phyloP scores from a whole-genome alignment of 2,797 vertebrate species.

The Parotocinclus haroldoi region DNA sequence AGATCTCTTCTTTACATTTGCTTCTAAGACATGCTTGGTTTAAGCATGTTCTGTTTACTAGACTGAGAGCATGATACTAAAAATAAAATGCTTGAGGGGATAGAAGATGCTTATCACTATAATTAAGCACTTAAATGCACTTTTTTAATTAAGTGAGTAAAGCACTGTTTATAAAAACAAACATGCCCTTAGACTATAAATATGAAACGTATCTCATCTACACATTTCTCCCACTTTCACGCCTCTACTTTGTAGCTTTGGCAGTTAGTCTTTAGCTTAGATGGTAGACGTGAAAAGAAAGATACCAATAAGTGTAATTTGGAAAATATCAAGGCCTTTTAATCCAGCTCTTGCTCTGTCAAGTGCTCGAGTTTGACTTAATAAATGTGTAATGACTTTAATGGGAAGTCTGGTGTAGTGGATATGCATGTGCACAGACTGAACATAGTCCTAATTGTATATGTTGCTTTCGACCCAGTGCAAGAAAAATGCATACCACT shows the following conservation, averaged over 20 bases:
- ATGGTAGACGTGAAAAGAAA: not conserved
- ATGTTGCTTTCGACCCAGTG: slow-evolving; percentile 8
- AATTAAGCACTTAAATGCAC: too few species aligned
- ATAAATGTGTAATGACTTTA: slow-evolving; percentile 29
- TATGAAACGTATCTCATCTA: slow-evolving; percentile 30
- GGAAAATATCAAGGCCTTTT: slow-evolving; percentile 20
- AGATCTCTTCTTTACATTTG: too few species aligned
- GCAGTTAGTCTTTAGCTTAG: slow-evolving; percentile 22
- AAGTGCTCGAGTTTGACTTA: slow-evolving; percentile 10
- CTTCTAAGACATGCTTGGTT: too few species aligned
- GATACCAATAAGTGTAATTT: slow-evolving; percentile 13
- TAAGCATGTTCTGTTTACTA: too few species aligned
- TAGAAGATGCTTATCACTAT: too few species aligned
- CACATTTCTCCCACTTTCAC: slow-evolving; percentile 16
- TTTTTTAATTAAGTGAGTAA: too few species aligned
- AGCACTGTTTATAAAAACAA: slow-evolving; percentile 44
- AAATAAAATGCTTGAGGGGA: too few species aligned
- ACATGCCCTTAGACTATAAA: slow-evolving; percentile 40
- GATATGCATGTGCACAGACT: slow-evolving; percentile 24
- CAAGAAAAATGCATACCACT: not conserved
- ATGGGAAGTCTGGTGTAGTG: slow-evolving; percentile 26
- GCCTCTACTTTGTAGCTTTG: not conserved
- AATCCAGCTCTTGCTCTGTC: slow-evolving; percentile 20
- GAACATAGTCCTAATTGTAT: slow-evolving; percentile 25
- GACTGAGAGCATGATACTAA: too few species aligned